These are phyloP conservation scores for Calliopum simillimum DNA, from an alignment of 2,888 invertebrate species.

Conservation along the genomic window DNA sequence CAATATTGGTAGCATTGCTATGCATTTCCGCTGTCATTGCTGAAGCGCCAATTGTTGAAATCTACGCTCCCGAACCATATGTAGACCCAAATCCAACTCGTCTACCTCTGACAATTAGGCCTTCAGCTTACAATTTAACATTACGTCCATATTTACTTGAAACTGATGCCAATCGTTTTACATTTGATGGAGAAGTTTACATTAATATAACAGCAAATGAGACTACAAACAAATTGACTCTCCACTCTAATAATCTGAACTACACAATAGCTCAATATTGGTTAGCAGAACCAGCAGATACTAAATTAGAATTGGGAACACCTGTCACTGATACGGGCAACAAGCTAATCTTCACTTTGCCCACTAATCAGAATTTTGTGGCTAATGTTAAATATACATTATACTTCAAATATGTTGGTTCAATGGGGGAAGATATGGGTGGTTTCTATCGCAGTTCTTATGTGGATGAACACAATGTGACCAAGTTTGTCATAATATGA, in stretches of 20 bases:
- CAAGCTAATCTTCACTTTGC: constrained; percentile 67
- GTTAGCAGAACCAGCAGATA: no score
- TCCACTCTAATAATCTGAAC: no score
- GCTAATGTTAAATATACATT: constrained; percentile 65
- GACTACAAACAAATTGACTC: no score
- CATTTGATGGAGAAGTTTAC: no score
- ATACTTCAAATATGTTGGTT: constrained; percentile 67
- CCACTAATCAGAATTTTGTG: constrained; percentile 64
- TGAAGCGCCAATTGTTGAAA: constrained; percentile 62
- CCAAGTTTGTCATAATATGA: constrained; percentile 46
- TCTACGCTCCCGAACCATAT: constrained; percentile 68
- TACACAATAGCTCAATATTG: no score
- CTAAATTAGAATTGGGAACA: no score
- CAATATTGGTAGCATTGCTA: constrained; percentile 47
- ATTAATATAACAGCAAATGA: no score
- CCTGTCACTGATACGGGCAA: constrained; percentile 54
- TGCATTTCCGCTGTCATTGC: constrained; percentile 50
- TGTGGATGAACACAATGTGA: constrained; percentile 45
- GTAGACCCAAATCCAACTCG: constrained; percentile 50
- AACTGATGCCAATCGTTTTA: no score
- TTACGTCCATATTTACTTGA: no score
- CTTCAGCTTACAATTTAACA: constrained; percentile 69
- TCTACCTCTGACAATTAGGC: constrained; percentile 64
- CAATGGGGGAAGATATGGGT: constrained; percentile 65
- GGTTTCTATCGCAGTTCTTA: constrained; percentile 58